These are phyloP conservation scores for Anser brachyrhynchus DNA, from an alignment of 2,113 vertebrate species.

Conservation along the genomic window DNA sequence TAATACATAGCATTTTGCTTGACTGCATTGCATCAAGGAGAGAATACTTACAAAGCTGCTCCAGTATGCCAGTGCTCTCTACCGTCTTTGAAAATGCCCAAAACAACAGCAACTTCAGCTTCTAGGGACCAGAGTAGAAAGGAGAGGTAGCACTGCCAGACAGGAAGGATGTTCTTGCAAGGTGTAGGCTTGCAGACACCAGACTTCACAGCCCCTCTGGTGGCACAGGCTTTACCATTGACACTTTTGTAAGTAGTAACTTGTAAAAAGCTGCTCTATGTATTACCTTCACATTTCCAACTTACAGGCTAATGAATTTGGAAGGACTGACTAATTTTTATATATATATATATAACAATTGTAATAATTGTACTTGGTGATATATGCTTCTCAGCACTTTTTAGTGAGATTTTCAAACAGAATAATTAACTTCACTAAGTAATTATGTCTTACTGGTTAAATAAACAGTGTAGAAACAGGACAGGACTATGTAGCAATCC, in stretches of 20 bases:
- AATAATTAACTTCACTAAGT: not conserved
- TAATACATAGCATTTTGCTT: not conserved
- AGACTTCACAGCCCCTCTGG: not conserved
- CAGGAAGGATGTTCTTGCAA: not conserved
- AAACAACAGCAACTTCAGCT: not conserved
- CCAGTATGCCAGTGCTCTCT: not conserved
- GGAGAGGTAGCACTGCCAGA: not conserved
- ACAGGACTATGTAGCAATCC: not conserved
- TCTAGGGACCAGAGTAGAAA: not conserved
- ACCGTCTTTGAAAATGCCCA: not conserved
- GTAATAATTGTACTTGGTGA: not conserved
- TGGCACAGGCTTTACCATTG: not conserved
- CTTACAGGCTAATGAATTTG: not conserved
- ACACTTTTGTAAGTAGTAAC: not conserved
- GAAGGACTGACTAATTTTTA: not conserved
- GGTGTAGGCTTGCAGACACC: not conserved
- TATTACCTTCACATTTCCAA: not conserved
- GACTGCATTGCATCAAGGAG: not conserved
- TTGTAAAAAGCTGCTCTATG: not conserved
- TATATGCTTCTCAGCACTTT: not conserved
- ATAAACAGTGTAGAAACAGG: not conserved
- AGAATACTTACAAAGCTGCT: not conserved
- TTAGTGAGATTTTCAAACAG: not conserved
- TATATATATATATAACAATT: not conserved
- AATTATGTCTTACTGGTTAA: not conserved